Conservation (phyloP, 2,888 invertebrate genomes). For the Smittia aterrima region DNA sequence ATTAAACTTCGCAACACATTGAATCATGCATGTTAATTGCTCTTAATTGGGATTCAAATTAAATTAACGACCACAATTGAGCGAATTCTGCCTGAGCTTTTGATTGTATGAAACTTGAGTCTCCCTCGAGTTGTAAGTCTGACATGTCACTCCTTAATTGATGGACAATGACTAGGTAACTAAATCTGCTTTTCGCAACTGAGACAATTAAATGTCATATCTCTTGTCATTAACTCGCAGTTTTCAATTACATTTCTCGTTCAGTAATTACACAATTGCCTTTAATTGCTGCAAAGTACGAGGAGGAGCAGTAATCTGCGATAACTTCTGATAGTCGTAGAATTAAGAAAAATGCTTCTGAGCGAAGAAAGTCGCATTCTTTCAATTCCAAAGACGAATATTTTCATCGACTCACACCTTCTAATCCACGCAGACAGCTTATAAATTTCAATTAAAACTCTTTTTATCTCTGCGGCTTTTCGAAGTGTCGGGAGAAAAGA, state of each 20-base stretch:
- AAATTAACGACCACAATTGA: no score
- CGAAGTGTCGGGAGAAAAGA: background rate
- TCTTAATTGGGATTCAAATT: background rate
- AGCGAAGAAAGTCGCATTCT: no score
- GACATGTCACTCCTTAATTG: background rate
- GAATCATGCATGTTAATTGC: background rate
- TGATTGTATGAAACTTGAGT: no score
- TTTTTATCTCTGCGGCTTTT: background rate
- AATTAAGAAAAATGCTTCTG: background rate
- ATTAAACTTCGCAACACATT: no score
- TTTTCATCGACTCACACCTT: slow-evolving; percentile 14
- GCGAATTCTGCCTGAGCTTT: no score
- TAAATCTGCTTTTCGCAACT: background rate
- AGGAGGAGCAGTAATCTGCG: background rate
- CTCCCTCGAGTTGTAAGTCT: background rate
- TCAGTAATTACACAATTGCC: background rate
- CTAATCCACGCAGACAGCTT: slow-evolving; percentile 23
- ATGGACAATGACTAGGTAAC: background rate
- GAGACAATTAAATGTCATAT: background rate
- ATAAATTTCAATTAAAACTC: slow-evolving; percentile 27
- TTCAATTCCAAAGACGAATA: background rate
- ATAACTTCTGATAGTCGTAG: background rate
- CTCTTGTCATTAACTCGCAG: background rate
- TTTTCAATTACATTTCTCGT: background rate
- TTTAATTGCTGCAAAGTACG: background rate